Conservation (phyloP, 2,113 vertebrate species). For the Lagopus leucura region DNA sequence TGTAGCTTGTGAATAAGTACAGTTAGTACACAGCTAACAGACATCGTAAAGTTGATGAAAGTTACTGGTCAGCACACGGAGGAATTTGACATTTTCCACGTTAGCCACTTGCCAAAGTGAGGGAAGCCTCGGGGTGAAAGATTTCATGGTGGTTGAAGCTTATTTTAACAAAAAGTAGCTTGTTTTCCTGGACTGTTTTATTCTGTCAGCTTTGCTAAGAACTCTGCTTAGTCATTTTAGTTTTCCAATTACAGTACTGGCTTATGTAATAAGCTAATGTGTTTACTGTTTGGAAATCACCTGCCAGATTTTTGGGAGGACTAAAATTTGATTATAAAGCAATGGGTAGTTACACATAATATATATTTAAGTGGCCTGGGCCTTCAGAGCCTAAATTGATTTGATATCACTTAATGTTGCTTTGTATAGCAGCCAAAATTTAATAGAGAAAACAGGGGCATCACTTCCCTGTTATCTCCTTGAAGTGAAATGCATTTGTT, state of each 20-base stretch:
- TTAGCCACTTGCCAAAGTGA: conserved; percentile 10
- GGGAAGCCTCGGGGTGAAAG: neutral
- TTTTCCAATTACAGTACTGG: conserved; percentile 24
- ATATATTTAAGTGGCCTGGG: neutral
- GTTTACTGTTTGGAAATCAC: conserved; percentile 25
- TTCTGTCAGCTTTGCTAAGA: conserved; percentile 9
- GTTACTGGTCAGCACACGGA: neutral
- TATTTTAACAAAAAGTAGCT: neutral
- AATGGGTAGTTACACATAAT: neutral
- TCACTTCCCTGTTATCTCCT: neutral
- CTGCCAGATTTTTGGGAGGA: conserved; percentile 19
- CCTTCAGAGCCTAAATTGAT: neutral
- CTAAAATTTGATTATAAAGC: conserved; percentile 32
- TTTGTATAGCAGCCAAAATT: neutral
- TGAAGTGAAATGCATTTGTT: neutral
- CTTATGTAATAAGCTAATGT: conserved; percentile 11
- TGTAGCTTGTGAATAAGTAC: neutral
- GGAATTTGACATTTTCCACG: neutral
- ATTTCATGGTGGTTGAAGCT: neutral
- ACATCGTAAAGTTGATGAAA: neutral
- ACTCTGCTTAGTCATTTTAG: conserved; percentile 48
- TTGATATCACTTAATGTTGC: neutral
- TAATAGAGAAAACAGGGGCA: neutral
- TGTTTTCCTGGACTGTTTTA: conserved; percentile 1
- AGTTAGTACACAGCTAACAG: neutral